These are phyloP conservation scores for Lapara coniferarum DNA, from an alignment of 2,888 invertebrate species.

Conservation along the genomic window DNA sequence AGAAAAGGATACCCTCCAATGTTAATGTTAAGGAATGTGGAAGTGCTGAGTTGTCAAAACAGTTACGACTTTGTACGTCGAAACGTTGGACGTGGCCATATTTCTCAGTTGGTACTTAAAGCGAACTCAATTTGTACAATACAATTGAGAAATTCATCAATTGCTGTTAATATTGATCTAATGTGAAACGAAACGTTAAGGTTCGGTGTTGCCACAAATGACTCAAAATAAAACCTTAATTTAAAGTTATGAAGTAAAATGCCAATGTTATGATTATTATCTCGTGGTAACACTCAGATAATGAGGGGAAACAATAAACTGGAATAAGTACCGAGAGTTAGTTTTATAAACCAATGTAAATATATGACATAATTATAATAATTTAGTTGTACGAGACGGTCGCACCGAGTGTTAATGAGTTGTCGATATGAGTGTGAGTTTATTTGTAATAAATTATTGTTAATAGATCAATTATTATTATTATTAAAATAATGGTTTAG, in stretches of 20 bases:
- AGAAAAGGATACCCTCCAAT: conserved; percentile 58
- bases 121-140: conserved; percentile 11
- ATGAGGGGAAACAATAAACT: conserved; percentile 9
- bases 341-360: conserved; percentile 17
- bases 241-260: neutral
- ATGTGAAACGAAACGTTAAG: conserved; percentile 10
- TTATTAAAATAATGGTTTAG: conserved; percentile 35
- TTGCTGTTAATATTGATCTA: neutral
- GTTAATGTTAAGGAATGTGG: conserved; percentile 42
- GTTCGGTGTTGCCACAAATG: conserved; percentile 10
- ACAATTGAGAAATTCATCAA: conserved; percentile 2
- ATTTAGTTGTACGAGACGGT: conserved; percentile 52
- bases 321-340: conserved; percentile 20
- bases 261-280: neutral
- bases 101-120: conserved; percentile 20
- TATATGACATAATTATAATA: conserved; percentile 50
- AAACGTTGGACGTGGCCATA: conserved; percentile 24
- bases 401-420: conserved; percentile 66
- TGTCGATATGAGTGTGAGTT: conserved; percentile 70
- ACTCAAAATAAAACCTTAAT: neutral
- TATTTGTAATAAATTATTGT: conserved; percentile 80
- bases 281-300: neutral
- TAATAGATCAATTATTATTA: conserved; percentile 82
- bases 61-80: conserved; percentile 11
- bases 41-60: neutral